Conservation (phyloP, 2,888 invertebrate species). For the Synergus itoensis region DNA sequence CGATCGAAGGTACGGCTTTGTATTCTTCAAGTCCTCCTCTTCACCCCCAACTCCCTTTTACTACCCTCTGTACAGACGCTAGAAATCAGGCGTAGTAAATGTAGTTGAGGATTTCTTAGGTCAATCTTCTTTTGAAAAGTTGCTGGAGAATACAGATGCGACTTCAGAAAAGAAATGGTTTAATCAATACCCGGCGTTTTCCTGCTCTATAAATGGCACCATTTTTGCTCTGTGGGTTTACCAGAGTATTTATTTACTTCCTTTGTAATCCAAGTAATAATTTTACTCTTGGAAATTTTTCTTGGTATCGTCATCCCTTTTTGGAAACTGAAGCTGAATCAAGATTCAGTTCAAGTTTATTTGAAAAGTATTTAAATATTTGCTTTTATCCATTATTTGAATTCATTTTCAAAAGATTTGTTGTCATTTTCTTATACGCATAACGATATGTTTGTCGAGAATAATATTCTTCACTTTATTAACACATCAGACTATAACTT, state of each 20-base stretch:
- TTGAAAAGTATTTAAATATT: too few relatives aligned
- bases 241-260: background rate
- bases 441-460: slow-evolving; percentile 7
- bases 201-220: slow-evolving; percentile 13
- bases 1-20: slow-evolving; percentile 40
- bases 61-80: slow-evolving; percentile 16
- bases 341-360: too few relatives aligned
- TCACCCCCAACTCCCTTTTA: slow-evolving; percentile 18
- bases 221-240: slow-evolving; percentile 1
- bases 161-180: slow-evolving; percentile 30
- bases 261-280: background rate
- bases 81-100: slow-evolving; percentile 40
- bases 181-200: slow-evolving; percentile 31
- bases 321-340: too few relatives aligned
- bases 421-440: background rate
- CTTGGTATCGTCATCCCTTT: background rate
- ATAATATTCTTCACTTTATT: background rate
- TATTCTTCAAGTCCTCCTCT: slow-evolving; percentile 26
- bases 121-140: slow-evolving; percentile 42
- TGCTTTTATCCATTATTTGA: too few relatives aligned
- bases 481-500: slow-evolving; percentile 15
- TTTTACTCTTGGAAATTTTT: background rate
- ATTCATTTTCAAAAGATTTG: slow-evolving; percentile 4
- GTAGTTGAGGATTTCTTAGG: slow-evolving; percentile 37
- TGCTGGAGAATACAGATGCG: slow-evolving; percentile 35